Percentiles rank a stretch among this genome's conserved stretches.
phyloP scores from a whole-genome alignment of 2,113 vertebrate species.

The Rhadina sibilatrix region DNA sequence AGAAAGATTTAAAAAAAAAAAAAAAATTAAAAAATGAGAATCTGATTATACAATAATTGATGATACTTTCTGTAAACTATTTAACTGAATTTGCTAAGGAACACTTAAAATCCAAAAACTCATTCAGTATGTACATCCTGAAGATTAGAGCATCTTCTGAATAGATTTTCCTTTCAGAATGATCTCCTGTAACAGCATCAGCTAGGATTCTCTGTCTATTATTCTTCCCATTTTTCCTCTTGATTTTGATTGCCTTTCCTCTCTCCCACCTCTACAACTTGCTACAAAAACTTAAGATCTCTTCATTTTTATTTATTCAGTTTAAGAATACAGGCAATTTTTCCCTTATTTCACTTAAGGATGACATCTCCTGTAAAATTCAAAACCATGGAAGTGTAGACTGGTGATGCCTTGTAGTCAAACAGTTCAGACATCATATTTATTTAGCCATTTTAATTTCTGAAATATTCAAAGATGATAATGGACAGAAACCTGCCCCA shows the following conservation, averaged over 20 bases:
- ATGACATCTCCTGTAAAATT: background rate
- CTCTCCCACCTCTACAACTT: background rate
- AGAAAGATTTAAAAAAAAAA: background rate
- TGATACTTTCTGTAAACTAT: background rate
- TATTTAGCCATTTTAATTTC: conserved; percentile 13
- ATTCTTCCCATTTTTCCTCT: background rate
- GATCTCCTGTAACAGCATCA: background rate
- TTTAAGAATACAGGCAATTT: background rate
- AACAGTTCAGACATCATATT: background rate
- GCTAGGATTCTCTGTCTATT: background rate
- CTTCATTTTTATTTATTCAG: background rate
- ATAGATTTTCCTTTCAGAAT: background rate
- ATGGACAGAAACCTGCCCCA: background rate
- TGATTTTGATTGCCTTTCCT: background rate
- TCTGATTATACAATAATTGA: background rate
- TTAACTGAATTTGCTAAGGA: background rate
- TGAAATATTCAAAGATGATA: conserved; percentile 21
- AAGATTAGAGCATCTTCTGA: background rate
- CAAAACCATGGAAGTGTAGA: background rate
- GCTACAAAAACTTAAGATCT: background rate
- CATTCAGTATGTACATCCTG: background rate
- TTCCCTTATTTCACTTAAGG: background rate
- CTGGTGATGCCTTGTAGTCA: background rate
- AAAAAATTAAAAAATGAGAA: background rate
- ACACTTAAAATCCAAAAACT: background rate